A percentile compares a stretch with the other conserved stretches of the same genome.
phyloP scores from a whole-genome alignment of 2,888 invertebrate genomes.

The Lasiommata megera region DNA sequence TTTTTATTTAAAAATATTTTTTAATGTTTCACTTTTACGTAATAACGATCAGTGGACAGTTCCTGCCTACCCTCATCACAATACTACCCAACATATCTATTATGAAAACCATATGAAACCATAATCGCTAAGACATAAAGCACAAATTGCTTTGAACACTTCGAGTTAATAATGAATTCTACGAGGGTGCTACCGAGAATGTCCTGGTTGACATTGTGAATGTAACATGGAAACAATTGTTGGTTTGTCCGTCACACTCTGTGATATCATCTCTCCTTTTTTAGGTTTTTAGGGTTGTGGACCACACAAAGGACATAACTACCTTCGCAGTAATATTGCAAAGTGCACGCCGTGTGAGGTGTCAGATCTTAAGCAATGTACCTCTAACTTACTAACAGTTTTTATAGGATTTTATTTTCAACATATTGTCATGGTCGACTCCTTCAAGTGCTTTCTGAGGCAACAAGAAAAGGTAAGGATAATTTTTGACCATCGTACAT shows the following conservation, averaged over 20 bases:
- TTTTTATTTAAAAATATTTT: neutral
- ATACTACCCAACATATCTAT: neutral
- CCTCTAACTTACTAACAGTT: too few relatives aligned
- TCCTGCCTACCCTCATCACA: slow-evolving; percentile 14
- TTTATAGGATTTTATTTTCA: too few relatives aligned
- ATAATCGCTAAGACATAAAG: neutral
- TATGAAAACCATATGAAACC: neutral
- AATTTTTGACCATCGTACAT: too few relatives aligned
- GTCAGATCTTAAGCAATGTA: too few relatives aligned
- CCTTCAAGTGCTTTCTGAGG: too few relatives aligned
- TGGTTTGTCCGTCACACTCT: slow-evolving; percentile 7
- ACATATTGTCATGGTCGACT: too few relatives aligned
- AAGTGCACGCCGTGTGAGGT: too few relatives aligned
- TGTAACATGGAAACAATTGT: slow-evolving; percentile 17
- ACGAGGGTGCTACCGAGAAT: slow-evolving; percentile 18
- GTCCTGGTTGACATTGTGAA: slow-evolving; percentile 26
- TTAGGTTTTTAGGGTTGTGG: too few relatives aligned
- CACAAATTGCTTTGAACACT: neutral
- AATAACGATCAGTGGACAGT: neutral
- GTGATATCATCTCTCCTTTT: neutral
- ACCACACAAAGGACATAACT: too few relatives aligned
- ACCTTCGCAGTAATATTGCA: too few relatives aligned
- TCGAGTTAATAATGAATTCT: slow-evolving; percentile 5
- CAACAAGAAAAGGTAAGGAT: too few relatives aligned
- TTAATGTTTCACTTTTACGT: neutral